Evolutionary conservation across 2,797 vertebrate genomes (phyloP).

Genomic region (Staurois parvus): DNA sequence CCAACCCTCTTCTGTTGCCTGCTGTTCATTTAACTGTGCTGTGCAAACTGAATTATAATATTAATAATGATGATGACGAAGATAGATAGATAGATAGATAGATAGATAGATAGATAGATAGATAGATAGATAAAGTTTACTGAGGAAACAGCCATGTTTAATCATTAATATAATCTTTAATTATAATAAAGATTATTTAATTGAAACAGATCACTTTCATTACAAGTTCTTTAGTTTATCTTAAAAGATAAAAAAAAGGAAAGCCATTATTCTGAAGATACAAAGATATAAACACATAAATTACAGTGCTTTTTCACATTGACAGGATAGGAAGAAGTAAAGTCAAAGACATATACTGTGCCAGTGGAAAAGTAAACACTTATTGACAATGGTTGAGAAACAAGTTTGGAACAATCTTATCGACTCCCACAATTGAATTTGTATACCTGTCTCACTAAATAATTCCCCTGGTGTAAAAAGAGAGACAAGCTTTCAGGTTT

Average conservation of each 20-base stretch:
- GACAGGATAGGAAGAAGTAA: neutral
- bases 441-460: conserved; percentile 16
- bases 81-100: no score
- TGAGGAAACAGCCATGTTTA: no score
- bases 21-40: no score
- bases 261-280: neutral
- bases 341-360: neutral
- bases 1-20: no score
- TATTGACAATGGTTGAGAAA: conserved; percentile 33
- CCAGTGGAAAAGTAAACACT: conserved; percentile 11
- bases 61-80: no score
- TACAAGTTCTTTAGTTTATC: no score
- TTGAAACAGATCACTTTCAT: no score
- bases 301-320: neutral
- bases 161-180: no score
- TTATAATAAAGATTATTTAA: no score
- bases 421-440: conserved; percentile 27
- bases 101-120: no score
- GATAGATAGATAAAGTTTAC: no score
- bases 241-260: neutral
- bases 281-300: neutral
- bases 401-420: conserved; percentile 37
- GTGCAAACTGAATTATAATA: no score
- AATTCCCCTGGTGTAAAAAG: conserved; percentile 41
- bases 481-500: conserved; percentile 46